Base-by-base conservation (phyloP, 2,113 vertebrate species). In the Vidua macroura region DNA sequence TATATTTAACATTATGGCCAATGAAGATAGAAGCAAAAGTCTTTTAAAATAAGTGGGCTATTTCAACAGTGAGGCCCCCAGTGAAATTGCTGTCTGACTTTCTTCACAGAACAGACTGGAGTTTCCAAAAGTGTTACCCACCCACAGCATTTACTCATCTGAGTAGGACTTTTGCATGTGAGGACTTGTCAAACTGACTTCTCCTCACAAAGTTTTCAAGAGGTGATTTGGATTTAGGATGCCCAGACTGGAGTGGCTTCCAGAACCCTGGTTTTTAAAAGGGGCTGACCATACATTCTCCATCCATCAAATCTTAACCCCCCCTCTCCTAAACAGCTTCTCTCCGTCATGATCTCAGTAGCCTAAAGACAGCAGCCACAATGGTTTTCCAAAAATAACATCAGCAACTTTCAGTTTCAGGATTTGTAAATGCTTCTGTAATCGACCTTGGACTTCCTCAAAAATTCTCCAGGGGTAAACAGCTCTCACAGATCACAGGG, bases 361-460 rank as follows among this genome's bases (percentile, higher is more conserved):
- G 68, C 69, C 37, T 86, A 37, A 88, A 81, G 44, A 79, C 10
- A 80, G 37, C 9, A 93, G 41, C 41, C 60, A 55, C 39, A 62
- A 73, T 16, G 7, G 13, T 49, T 88, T 93, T 93, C 95, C 56
- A 93, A 95, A 97, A 96, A 94, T 88, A 93, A 78, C n/a, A 55
- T 73, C 69, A 93, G 76, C 83, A 92, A 56, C 69, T 96, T 93
- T 92, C 35, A 35, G 94, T 95, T 96, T 95, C 93, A 44, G 66
- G 49, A 96, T 95, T 93, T 86, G 86, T 90, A 96, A 94, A 86
- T 28, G 76, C 20, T 84, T 83, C 52, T 83, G 19, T 35, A 60
- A 88, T 64, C 1, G 2, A 22, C 79, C 44, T 92, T 1, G 73
- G 39, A 96, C 96, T 97, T 96, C 95, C 90, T 92, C 95, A 96